Conservation (phyloP, 2,888 invertebrate genomes). For the Cerastis leucographa region DNA sequence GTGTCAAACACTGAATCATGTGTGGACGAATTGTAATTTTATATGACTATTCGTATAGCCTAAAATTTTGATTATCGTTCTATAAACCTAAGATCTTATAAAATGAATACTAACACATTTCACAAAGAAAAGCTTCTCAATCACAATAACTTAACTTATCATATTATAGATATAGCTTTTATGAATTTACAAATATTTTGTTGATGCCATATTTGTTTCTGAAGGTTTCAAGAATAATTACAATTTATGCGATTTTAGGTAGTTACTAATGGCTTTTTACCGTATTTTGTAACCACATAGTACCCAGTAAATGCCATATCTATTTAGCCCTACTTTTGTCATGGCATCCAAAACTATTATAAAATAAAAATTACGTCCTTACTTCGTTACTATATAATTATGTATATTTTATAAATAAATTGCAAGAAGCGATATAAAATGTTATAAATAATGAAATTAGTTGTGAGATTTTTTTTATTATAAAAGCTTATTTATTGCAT, state of each 20-base stretch:
- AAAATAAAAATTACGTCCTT: not conserved
- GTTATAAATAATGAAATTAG: not conserved
- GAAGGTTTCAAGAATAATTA: not conserved
- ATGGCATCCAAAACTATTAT: not conserved
- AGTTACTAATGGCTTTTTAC: not conserved
- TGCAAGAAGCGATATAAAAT: not conserved
- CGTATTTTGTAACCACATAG: not conserved
- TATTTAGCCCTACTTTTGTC: conserved; percentile 7
- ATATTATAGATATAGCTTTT: conserved; percentile 42
- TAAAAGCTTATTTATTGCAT: not conserved
- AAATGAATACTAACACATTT: conserved; percentile 33
- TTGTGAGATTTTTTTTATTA: not conserved
- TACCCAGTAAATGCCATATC: not conserved
- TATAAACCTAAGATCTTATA: conserved; percentile 39
- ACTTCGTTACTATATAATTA: not conserved
- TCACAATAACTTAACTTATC: conserved; percentile 34
- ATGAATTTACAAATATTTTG: conserved; percentile 18
- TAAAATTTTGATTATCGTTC: conserved; percentile 26
- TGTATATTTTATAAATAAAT: not conserved
- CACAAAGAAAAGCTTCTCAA: conserved; percentile 57
- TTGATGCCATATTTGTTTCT: not conserved
- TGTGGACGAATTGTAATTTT: conserved; percentile 6
- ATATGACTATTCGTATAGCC: conserved; percentile 15
- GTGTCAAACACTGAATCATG: not conserved
- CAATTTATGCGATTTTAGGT: not conserved